A percentile compares a stretch with the other conserved stretches of the same genome.
Conservation (phyloP, 2,113 vertebrate genomes). For the Melanerpes aurifrons region DNA sequence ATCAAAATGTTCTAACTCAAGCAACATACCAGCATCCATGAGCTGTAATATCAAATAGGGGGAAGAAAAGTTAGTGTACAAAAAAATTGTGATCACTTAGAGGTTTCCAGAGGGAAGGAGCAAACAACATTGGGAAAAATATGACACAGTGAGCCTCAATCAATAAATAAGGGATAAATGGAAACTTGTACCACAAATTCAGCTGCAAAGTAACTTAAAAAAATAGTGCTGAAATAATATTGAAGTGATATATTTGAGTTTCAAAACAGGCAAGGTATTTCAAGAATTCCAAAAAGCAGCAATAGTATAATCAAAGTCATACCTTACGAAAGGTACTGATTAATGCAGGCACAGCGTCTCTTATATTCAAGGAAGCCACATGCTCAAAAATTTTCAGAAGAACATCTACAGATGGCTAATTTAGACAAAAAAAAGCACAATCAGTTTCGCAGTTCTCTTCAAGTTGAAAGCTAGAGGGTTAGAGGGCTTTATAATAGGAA, state of each 20-base stretch:
- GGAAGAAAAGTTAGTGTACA: neutral
- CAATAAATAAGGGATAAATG: neutral
- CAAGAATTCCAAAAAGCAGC: neutral
- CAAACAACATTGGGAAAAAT: neutral
- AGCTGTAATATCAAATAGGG: constrained; percentile 74
- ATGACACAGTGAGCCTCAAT: neutral
- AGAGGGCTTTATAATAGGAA: neutral
- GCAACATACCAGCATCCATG: constrained; percentile 78
- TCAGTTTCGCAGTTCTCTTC: constrained; percentile 36
- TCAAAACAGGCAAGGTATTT: neutral
- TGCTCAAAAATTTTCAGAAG: constrained; percentile 84
- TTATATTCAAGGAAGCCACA: constrained; percentile 79
- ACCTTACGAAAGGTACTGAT: constrained; percentile 86
- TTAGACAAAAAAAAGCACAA: constrained; percentile 32
- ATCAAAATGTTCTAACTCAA: constrained; percentile 81
- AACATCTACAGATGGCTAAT: constrained; percentile 83
- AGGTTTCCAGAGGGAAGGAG: neutral
- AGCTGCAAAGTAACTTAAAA: neutral
- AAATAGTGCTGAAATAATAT: neutral
- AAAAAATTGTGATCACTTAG: neutral
- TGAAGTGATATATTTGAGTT: neutral
- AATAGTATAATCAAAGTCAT: constrained; percentile 29
- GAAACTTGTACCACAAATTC: fast-evolving
- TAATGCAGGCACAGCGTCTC: constrained; percentile 77
- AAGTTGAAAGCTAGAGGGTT: neutral